A percentile compares a stretch with the other conserved stretches of the same genome.
Evolutionary conservation across 2,888 invertebrate species (phyloP).

Genomic region (Caenorhabditis sinica): DNA sequence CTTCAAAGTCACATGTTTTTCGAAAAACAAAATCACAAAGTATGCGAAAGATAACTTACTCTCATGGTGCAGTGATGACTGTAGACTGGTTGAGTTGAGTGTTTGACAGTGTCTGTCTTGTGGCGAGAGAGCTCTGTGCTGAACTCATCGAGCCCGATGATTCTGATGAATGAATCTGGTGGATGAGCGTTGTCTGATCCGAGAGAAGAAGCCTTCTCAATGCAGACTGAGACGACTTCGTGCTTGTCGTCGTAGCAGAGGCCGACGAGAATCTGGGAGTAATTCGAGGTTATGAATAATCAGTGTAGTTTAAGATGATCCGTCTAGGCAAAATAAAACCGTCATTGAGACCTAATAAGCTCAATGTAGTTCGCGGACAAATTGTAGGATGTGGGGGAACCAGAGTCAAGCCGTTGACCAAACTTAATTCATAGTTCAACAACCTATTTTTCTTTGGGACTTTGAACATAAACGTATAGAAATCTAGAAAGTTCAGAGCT

Average conservation of each 20-base stretch:
- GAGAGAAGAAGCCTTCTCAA: slow-evolving; percentile 73
- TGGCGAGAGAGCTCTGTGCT: slow-evolving; percentile 74
- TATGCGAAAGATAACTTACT: slow-evolving; percentile 59
- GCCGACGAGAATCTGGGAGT: slow-evolving; percentile 70
- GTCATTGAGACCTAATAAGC: too few species aligned
- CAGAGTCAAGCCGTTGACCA: too few species aligned
- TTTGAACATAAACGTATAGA: too few species aligned
- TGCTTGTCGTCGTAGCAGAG: slow-evolving; percentile 76
- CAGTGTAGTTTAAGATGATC: too few species aligned
- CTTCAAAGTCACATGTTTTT: slow-evolving; percentile 12
- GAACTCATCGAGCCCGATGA: slow-evolving; percentile 74
- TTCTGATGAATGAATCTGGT: slow-evolving; percentile 78
- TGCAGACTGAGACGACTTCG: slow-evolving; percentile 72
- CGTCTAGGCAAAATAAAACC: too few species aligned
- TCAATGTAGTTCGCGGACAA: too few species aligned
- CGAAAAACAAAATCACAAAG: slow-evolving; percentile 11
- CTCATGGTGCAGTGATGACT: slow-evolving; percentile 74
- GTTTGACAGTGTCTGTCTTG: slow-evolving; percentile 77
- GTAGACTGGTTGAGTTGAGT: slow-evolving; percentile 73
- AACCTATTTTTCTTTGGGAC: too few species aligned
- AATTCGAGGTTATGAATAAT: background rate
- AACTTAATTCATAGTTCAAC: too few species aligned
- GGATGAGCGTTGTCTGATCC: slow-evolving; percentile 54
- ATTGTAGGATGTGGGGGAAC: too few species aligned
- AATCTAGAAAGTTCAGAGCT: slow-evolving; percentile 1